These are phyloP conservation scores for Drosophila ironensis DNA, from an alignment of 1,140 invertebrate species.

Conservation along the genomic window DNA sequence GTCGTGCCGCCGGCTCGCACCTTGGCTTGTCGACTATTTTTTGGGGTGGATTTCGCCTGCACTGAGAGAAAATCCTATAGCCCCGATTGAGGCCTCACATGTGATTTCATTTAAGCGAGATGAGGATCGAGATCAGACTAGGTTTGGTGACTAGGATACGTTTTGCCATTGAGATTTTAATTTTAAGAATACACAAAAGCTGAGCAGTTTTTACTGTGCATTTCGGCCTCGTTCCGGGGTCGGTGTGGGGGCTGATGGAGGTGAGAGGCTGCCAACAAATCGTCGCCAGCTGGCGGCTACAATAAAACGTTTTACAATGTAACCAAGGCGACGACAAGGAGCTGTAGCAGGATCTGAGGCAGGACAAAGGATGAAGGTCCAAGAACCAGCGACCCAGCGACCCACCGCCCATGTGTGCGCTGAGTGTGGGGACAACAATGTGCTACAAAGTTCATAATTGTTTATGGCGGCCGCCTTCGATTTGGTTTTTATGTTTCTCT, in stretches of 20 bases:
- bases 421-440: constrained; percentile 68
- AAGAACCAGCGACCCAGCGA: neutral
- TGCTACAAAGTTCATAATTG: constrained; percentile 75
- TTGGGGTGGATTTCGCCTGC: neutral
- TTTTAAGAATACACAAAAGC: no score
- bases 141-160: no score
- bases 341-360: neutral
- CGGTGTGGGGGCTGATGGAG: neutral
- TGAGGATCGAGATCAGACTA: no score
- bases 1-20: constrained; percentile 67
- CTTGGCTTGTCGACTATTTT: constrained; percentile 5
- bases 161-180: no score
- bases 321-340: constrained; percentile 64
- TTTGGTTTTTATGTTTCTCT: constrained; percentile 40
- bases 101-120: no score
- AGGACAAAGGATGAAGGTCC: neutral
- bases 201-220: constrained; percentile 2
- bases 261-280: constrained; percentile 56
- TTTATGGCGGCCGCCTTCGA: constrained; percentile 53
- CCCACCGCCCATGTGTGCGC: constrained; percentile 22
- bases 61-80: no score
- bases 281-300: constrained; percentile 69
- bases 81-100: no score
- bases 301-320: constrained; percentile 79
- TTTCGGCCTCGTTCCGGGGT: neutral